phyloP scores from a whole-genome alignment of 2,888 invertebrate species.

The Stenoptilia bipunctidactyla region DNA sequence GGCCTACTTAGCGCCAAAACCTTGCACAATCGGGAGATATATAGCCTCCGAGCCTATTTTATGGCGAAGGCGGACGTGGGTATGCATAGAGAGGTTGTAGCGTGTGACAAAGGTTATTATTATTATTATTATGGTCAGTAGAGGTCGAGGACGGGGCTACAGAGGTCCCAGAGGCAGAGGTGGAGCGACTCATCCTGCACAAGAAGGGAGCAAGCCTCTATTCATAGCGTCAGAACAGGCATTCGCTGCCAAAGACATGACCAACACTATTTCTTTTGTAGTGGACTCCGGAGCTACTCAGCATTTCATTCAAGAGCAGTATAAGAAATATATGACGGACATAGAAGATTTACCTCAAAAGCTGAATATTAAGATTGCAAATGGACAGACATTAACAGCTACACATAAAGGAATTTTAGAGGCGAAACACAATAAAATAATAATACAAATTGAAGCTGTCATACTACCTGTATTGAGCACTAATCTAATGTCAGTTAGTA shows the following conservation, averaged over 20 bases:
- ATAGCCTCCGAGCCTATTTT: no score
- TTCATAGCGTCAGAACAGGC: background rate
- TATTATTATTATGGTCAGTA: background rate
- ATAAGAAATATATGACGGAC: slow-evolving; percentile 4
- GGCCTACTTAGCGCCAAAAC: no score
- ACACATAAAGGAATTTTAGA: no score
- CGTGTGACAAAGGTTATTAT: no score
- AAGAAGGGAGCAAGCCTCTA: background rate
- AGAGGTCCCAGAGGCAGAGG: background rate
- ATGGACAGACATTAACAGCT: background rate
- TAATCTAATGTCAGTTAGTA: no score
- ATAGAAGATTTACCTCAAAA: background rate
- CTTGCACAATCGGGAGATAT: no score
- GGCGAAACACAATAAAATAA: no score
- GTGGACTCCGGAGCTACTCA: slow-evolving; percentile 6
- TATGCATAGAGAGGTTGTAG: no score
- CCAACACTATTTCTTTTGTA: slow-evolving; percentile 1
- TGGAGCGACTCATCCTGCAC: background rate
- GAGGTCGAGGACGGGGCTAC: background rate
- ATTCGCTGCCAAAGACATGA: background rate
- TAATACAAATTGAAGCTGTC: no score
- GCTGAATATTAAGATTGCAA: slow-evolving; percentile 6
- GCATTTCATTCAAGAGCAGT: slow-evolving; percentile 3
- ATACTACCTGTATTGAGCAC: no score
- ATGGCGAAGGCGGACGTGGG: no score